These are phyloP conservation scores for Pavo muticus DNA, from an alignment of 2,113 vertebrate genomes.

Conservation along the genomic window DNA sequence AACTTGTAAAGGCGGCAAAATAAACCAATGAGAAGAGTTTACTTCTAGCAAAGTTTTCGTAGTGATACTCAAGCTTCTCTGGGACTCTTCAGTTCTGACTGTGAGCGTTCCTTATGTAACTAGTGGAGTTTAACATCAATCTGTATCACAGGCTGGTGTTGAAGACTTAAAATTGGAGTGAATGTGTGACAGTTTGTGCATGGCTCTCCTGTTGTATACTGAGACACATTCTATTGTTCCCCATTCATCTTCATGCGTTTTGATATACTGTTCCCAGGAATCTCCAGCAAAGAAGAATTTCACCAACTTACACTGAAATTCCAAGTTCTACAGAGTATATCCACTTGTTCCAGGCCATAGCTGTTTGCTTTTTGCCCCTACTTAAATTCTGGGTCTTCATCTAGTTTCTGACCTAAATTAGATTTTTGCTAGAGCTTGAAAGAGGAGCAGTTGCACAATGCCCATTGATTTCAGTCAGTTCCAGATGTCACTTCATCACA, in stretches of 20 bases:
- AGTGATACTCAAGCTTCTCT: background rate
- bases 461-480: background rate
- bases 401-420: background rate
- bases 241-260: background rate
- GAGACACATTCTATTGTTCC: background rate
- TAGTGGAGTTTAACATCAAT: slow-evolving; percentile 21
- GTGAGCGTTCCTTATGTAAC: background rate
- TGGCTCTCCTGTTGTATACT: background rate
- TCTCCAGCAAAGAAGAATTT: background rate
- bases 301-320: background rate
- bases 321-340: background rate
- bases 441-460: background rate
- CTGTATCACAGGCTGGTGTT: background rate
- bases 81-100: background rate
- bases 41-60: background rate
- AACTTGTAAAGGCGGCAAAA: background rate
- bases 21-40: background rate
- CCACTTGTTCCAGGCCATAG: background rate
- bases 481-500: background rate
- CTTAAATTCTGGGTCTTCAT: background rate
- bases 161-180: background rate
- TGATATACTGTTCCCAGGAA: background rate
- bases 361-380: background rate
- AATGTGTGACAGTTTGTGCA: background rate
- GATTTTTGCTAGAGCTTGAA: background rate